Percentiles rank a stretch among this genome's conserved stretches.
Evolutionary conservation across 2,113 vertebrate genomes (phyloP).

Genomic region (Phalacrocorax carbo): DNA sequence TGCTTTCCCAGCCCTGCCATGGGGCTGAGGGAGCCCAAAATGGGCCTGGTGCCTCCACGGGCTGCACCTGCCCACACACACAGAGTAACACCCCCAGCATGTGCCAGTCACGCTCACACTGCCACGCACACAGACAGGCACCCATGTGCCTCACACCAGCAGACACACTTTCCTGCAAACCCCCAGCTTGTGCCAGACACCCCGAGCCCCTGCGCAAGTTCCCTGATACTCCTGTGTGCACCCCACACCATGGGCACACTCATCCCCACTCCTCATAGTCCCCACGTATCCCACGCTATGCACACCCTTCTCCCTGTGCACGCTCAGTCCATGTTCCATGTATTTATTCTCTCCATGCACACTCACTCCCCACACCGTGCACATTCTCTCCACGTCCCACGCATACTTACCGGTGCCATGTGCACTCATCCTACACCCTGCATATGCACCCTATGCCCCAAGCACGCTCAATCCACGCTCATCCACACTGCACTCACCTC

Average conservation of each 20-base stretch:
- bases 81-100: background rate
- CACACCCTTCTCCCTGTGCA: background rate
- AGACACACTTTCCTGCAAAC: background rate
- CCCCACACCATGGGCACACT: background rate
- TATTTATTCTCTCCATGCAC: too few relatives aligned
- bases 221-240: background rate
- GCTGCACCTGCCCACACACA: background rate
- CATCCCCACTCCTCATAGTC: background rate
- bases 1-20: background rate
- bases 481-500: fast-evolving
- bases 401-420: background rate
- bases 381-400: background rate
- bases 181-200: fast-evolving
- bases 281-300: background rate
- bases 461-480: background rate
- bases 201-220: too few relatives aligned
- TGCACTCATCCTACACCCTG: background rate
- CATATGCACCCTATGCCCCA: background rate
- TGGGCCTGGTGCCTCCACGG: fast-evolving
- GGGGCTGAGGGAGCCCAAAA: background rate
- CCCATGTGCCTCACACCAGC: fast-evolving
- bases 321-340: background rate
- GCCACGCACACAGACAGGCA: background rate
- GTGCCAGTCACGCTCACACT: background rate
- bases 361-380: background rate